Conservation (phyloP, 2,797 vertebrate species). For the Caiman crocodilus region DNA sequence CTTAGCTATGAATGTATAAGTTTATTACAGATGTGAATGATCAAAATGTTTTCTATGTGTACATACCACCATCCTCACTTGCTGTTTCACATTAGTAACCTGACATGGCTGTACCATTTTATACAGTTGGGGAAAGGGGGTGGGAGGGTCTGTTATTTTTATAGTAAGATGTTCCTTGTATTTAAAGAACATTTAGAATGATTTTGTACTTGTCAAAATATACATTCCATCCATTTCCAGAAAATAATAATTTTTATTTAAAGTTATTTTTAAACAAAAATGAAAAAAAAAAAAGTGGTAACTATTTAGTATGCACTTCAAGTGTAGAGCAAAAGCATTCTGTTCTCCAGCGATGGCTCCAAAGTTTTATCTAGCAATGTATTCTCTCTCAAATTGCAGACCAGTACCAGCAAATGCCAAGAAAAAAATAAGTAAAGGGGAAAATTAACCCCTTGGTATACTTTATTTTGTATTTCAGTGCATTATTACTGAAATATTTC, state of each 20-base stretch:
- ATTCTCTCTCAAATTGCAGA: conserved; percentile 34
- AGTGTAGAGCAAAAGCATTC: conserved; percentile 41
- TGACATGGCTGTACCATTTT: conserved; percentile 78
- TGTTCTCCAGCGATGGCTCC: conserved; percentile 36
- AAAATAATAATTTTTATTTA: conserved; percentile 73
- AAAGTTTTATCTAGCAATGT: not conserved
- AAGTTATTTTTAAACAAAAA: conserved; percentile 64
- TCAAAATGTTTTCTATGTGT: conserved; percentile 70
- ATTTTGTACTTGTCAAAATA: conserved; percentile 82
- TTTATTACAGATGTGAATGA: conserved; percentile 70
- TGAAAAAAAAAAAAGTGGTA: not conserved
- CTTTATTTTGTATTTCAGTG: not conserved
- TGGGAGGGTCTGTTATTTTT: conserved; percentile 80
- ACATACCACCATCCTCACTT: conserved; percentile 62
- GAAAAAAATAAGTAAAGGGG: not conserved
- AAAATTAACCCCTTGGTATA: not conserved
- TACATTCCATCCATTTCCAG: conserved; percentile 82
- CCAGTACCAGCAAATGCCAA: conserved; percentile 60
- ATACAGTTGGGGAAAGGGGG: conserved; percentile 74
- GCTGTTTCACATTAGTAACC: conserved; percentile 68
- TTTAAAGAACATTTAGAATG: conserved; percentile 77
- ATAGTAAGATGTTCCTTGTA: conserved; percentile 77
- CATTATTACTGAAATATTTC: not conserved
- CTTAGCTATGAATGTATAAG: conserved; percentile 75
- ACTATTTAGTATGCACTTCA: conserved; percentile 25